Base-by-base conservation (phyloP, 2,797 vertebrate species). In the Xenentodon cancila region DNA sequence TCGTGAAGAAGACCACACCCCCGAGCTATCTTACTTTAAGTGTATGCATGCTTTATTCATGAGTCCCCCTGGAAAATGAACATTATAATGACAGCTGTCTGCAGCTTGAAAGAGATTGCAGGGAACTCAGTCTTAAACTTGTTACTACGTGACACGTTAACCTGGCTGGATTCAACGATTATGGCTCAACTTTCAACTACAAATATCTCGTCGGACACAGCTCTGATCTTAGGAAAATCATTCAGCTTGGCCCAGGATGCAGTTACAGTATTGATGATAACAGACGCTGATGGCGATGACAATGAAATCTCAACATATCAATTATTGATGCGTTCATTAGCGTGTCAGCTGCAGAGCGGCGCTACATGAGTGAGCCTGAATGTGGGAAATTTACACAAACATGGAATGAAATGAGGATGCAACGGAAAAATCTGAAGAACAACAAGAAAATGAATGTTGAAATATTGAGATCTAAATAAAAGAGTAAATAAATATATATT, bases 291-390 rank as follows among this genome's bases (percentile, higher is more conserved):
- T 45, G 69, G 71, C 43, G 75, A 81, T 77, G 71, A 75, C 74
- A 73, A 48, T 68, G 37, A 79, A 77, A 79, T 70, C 76, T 73
- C 66, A 45, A 46, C 9, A 20, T 55, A 69, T 88, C 44, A 71
- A 85, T 84, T 79, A 88, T 89, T 78, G 69, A 89, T 80, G 44
- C 42, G 52, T 64, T 74, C 70, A 71, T 86, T 82, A 74, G 57
- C 64, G 48, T 76, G 72, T 82, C 81, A 79, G 80, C 79, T 78
- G 77, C 75, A 63, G 64, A 58, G 19, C 3, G 3, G 34, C 64
- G 58, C 50, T 13, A 3, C 16, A 16, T 18, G 15, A 34, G 11
- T 0, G 51, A 16, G 30, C 64, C 30, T 16, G 22, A 34, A 47
- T 62, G 63, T 32, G 3, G 57, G 9, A 19, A 43, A 17, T 4